Evolutionary conservation across 2,797 vertebrate genomes (phyloP).

Genomic region (Spinus olivaceus): DNA sequence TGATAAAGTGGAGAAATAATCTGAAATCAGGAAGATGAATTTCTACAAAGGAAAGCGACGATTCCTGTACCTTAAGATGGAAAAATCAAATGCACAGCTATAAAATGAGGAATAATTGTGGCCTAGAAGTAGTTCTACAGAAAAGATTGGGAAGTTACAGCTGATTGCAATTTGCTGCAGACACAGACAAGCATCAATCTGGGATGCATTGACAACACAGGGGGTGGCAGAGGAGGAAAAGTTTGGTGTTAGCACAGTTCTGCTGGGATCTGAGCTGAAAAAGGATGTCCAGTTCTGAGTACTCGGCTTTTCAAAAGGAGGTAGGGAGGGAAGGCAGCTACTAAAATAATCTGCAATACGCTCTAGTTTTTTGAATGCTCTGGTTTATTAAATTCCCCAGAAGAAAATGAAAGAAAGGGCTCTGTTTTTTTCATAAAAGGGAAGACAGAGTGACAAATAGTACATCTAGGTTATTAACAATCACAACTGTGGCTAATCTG

Average conservation of each 20-base stretch:
- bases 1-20: constrained; percentile 41
- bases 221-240: not conserved
- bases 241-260: not conserved
- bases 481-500: not conserved
- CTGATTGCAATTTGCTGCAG: constrained; percentile 49
- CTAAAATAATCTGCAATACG: not conserved
- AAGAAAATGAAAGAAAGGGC: not conserved
- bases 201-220: not conserved
- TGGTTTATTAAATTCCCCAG: not conserved
- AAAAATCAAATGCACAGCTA: constrained; percentile 32
- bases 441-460: not conserved
- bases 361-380: not conserved
- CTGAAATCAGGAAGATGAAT: constrained; percentile 55
- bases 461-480: not conserved
- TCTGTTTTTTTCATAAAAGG: not conserved
- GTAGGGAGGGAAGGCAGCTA: not conserved
- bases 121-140: not conserved
- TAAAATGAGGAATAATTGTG: constrained; percentile 56
- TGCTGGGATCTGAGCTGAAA: not conserved
- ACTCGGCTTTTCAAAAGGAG: not conserved
- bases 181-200: not conserved
- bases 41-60: not conserved
- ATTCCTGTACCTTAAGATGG: constrained; percentile 22
- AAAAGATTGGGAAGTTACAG: constrained; percentile 5
- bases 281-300: not conserved